Evolutionary conservation across 1,140 invertebrate genomes (phyloP).

Genomic region (Lordiphosa clarofinis): DNA sequence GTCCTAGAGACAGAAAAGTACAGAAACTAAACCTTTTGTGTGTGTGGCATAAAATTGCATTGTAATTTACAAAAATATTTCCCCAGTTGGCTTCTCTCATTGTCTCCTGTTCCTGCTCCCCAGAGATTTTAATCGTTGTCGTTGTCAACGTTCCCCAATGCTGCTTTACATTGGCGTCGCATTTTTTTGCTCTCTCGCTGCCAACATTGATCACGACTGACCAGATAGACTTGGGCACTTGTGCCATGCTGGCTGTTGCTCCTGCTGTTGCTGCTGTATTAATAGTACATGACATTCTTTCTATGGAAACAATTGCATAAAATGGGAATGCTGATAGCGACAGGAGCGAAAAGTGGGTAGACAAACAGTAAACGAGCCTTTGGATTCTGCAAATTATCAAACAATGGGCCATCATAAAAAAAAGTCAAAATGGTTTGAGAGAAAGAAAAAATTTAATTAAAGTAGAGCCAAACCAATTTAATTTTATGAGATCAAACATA

Average conservation of each 20-base stretch:
- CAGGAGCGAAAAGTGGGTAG: constrained; percentile 19
- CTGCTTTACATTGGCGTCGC: constrained; percentile 75
- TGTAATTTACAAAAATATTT: constrained; percentile 72
- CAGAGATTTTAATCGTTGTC: constrained; percentile 77
- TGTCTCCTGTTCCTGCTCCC: constrained; percentile 42
- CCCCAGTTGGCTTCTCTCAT: constrained; percentile 39
- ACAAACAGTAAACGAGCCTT: no score
- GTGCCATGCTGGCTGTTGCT: constrained; percentile 4
- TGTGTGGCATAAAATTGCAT: constrained; percentile 70
- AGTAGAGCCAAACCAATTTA: no score
- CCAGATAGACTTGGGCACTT: constrained; percentile 47
- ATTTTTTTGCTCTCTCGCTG: constrained; percentile 47
- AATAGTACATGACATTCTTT: constrained; percentile 70
- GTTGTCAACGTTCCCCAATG: constrained; percentile 59
- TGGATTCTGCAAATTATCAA: no score
- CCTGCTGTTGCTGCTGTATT: constrained; percentile 39
- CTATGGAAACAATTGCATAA: constrained; percentile 77
- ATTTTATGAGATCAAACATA: no score
- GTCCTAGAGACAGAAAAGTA: constrained; percentile 35
- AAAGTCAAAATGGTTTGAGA: no score
- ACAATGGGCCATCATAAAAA: no score
- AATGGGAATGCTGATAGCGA: constrained; percentile 75
- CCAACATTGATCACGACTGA: constrained; percentile 70
- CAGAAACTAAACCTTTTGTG: constrained; percentile 47
- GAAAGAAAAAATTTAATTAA: no score